phyloP scores from a whole-genome alignment of 92 coral and sea anemone genomes.

The Parazoanthus darwini region DNA sequence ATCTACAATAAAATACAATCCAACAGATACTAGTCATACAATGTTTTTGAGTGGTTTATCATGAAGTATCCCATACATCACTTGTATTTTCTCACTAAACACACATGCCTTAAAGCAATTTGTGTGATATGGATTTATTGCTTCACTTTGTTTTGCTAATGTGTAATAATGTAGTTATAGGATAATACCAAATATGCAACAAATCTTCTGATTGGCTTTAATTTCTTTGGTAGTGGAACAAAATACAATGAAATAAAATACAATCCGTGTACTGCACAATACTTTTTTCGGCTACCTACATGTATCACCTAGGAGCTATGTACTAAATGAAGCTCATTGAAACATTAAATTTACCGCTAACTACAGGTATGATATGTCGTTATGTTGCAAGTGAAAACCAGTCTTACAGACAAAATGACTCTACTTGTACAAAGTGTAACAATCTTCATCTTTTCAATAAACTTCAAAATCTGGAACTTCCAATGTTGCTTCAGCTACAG shows the following conservation, averaged over 20 bases:
- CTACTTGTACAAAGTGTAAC: conserved; percentile 28
- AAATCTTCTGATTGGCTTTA: no score
- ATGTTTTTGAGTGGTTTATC: no score
- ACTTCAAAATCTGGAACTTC: conserved; percentile 31
- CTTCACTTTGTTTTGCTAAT: no score
- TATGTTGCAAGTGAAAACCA: conserved; percentile 35
- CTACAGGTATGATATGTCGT: conserved; percentile 28
- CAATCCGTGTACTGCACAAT: no score
- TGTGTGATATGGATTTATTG: no score
- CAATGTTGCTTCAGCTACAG: conserved; percentile 27
- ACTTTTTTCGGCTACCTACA: conserved; percentile 28
- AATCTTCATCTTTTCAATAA: conserved; percentile 35
- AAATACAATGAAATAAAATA: no score
- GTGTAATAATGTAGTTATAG: no score
- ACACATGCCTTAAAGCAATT: no score
- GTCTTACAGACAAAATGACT: conserved; percentile 33
- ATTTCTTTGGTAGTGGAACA: no score
- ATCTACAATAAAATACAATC: no score
- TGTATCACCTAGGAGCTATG: conserved; percentile 38
- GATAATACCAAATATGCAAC: no score
- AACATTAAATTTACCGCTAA: conserved; percentile 32
- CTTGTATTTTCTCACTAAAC: conserved; percentile 24
- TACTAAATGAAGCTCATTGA: conserved; percentile 32
- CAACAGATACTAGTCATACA: no score
- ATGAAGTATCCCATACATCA: conserved; percentile 27